Evolutionary conservation across 2,797 vertebrate species (phyloP), one percentile per base, ranked within the genome.

Genomic region (Heliangelus exortis): DNA sequence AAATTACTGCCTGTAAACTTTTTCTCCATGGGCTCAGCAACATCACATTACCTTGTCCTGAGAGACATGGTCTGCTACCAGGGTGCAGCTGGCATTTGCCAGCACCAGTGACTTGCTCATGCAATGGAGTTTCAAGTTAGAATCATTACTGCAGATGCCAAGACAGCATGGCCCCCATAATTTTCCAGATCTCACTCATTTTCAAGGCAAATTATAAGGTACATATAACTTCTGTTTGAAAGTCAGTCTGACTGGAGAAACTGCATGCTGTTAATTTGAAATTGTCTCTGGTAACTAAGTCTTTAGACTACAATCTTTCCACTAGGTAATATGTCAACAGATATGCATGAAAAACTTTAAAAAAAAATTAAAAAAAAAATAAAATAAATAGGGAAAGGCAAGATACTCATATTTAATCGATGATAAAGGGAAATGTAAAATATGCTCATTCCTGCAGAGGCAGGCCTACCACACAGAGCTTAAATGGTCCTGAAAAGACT

Each of bases 401-500:
- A 55, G 25, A 83, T 50, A 31, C 7, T 78, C 4, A 11, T 62
- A 33, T 19, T 69, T 51, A 87, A 65, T 61, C 33, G 7, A 9
- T 41, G 18, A 84, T 75, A 72, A 92, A 65, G 23, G 54, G 78
- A 93, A 92, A 75, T 59, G 15, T 72, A 82, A 77, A 90, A 80
- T 80, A 75, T 33, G 9, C 53, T 66, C 16, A 34, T 55, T 87
- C 53, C 41, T 81, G 58, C 48, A 68, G 54, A 82, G 51, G n/a
- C 91, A 92, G 69, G 7, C 43, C 25, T 92, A 74, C 73, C 73
- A 45, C n/a, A 58, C 20, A 59, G 51, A 43, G 41, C 28, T 93
- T 86, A 87, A 83, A 51, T 67, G 87, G 87, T 92, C 15, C 62
- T 86, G 63, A 83, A 75, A 88, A 77, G 73, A 84, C 47, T 62